Evolutionary conservation across 2,113 vertebrate species (phyloP).

Genomic region (Hepsetus odoe): DNA sequence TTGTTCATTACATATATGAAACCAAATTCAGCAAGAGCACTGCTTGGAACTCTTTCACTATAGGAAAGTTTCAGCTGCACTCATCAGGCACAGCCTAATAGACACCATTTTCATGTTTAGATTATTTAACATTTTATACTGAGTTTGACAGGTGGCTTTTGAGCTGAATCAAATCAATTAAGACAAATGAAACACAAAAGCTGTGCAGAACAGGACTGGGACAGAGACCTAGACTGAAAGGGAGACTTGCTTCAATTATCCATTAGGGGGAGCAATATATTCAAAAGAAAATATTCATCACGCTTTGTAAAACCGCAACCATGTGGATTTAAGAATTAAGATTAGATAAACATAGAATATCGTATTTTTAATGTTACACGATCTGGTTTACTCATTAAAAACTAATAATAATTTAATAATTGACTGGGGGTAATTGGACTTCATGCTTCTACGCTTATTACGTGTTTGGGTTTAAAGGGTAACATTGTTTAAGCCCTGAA

Average conservation of each 20-base stretch:
- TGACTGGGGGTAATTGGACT: not conserved
- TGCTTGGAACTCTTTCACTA: no score
- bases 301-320: not conserved
- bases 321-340: not conserved
- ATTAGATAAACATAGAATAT: not conserved
- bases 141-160: no score
- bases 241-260: not conserved
- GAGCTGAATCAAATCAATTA: no score
- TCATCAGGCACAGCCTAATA: no score
- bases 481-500: not conserved
- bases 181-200: no score
- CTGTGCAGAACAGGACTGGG: not conserved
- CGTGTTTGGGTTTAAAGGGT: not conserved
- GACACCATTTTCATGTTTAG: not conserved
- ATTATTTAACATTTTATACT: not conserved
- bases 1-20: not conserved
- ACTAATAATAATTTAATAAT: not conserved
- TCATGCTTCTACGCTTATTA: not conserved
- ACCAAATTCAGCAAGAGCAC: not conserved
- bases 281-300: not conserved
- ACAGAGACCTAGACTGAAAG: not conserved
- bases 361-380: no score
- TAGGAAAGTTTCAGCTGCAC: no score
- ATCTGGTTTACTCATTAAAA: no score
- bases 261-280: slow-evolving; percentile 24